Percentiles rank a stretch among this genome's conserved stretches.
These are phyloP conservation scores for Cisticola juncidis DNA, from an alignment of 2,113 vertebrate species.

Conservation along the genomic window DNA sequence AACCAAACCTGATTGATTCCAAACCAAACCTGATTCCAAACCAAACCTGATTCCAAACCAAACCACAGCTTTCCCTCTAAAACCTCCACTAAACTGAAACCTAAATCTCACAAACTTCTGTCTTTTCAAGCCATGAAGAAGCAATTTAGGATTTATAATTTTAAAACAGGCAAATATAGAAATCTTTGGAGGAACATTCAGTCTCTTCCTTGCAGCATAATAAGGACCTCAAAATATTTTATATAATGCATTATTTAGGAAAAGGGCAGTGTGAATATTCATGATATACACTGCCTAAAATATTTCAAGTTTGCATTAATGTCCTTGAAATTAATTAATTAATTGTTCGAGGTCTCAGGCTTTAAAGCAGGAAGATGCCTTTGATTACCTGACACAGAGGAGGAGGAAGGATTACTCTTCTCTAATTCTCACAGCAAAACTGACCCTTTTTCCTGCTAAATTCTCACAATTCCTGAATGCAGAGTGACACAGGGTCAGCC, in stretches of 20 bases:
- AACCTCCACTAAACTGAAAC: neutral
- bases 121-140: neutral
- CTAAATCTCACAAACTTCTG: neutral
- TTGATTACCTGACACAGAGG: neutral
- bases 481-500: neutral
- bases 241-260: neutral
- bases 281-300: neutral
- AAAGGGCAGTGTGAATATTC: neutral
- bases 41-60: neutral
- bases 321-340: neutral
- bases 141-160: neutral
- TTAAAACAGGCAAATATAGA: neutral
- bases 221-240: neutral
- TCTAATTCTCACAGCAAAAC: neutral
- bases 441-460: neutral
- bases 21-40: too few relatives aligned
- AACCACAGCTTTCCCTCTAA: neutral
- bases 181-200: neutral
- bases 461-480: fast-evolving
- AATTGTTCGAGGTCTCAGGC: neutral
- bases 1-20: too few relatives aligned
- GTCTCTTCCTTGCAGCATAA: neutral
- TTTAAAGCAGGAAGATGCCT: neutral
- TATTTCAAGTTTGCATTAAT: neutral
- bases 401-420: neutral